Conservation (phyloP, 2,797 vertebrate genomes). For the Atherinosoma microstoma region DNA sequence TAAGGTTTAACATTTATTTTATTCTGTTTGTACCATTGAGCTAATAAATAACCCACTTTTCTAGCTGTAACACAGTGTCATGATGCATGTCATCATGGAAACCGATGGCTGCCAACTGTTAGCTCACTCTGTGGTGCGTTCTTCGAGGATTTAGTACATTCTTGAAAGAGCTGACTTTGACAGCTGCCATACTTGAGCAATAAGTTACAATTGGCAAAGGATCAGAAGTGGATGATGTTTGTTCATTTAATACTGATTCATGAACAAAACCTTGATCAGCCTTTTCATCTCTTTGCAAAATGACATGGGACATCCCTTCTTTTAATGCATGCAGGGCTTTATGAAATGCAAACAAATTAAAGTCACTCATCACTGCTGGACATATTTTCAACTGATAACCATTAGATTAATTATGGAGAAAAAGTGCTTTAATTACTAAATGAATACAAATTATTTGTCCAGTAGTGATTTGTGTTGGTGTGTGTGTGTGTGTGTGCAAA, state of each 20-base stretch:
- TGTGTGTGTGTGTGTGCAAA: slow-evolving; percentile 15
- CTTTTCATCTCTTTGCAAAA: slow-evolving; percentile 15
- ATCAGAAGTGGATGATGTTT: not conserved
- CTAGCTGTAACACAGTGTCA: not conserved
- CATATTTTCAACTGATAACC: slow-evolving; percentile 25
- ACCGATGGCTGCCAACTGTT: not conserved
- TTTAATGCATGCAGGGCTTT: slow-evolving; percentile 45
- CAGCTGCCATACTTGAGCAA: not conserved
- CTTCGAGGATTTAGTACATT: not conserved
- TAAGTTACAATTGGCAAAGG: slow-evolving; percentile 9
- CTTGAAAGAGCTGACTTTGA: not conserved
- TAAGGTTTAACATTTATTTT: slow-evolving; percentile 23
- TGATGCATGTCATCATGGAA: not conserved
- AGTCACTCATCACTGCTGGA: slow-evolving; percentile 61
- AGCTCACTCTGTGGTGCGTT: not conserved
- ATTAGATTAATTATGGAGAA: slow-evolving; percentile 12
- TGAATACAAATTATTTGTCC: slow-evolving; percentile 39
- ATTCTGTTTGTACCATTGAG: not conserved
- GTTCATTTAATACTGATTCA: not conserved
- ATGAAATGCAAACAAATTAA: slow-evolving; percentile 30
- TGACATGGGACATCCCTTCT: slow-evolving; percentile 54
- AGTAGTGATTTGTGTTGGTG: slow-evolving; percentile 41
- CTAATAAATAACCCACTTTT: not conserved
- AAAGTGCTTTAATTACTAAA: slow-evolving; percentile 6
- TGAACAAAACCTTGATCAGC: slow-evolving; percentile 4